These are phyloP conservation scores for Orthochromis indermauri DNA, from an alignment of 2,113 vertebrate genomes.

Conservation along the genomic window DNA sequence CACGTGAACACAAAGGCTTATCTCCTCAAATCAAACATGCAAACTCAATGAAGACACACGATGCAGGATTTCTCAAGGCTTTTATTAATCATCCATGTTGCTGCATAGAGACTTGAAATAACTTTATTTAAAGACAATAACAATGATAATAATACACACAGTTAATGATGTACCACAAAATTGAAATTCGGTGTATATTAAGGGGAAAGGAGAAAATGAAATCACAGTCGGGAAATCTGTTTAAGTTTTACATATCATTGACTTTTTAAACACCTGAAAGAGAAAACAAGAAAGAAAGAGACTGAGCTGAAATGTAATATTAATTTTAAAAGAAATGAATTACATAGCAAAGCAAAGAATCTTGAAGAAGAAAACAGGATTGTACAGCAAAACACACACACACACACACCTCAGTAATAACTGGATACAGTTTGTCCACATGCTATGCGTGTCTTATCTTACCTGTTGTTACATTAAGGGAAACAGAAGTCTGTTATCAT, in stretches of 20 bases:
- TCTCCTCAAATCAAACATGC: neutral
- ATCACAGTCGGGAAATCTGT: neutral
- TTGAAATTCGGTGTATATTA: neutral
- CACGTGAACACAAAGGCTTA: neutral
- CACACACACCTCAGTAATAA: neutral
- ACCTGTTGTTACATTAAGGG: neutral
- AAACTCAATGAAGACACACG: neutral
- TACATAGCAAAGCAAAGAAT: neutral
- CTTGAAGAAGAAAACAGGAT: neutral
- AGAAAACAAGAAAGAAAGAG: neutral
- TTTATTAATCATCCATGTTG: neutral
- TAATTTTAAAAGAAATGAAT: neutral
- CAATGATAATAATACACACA: neutral
- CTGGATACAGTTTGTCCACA: neutral
- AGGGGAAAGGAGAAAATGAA: neutral
- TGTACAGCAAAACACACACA: neutral
- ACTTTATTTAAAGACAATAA: neutral
- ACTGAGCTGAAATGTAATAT: neutral
- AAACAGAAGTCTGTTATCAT: neutral
- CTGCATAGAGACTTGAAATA: neutral
- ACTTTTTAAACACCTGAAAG: neutral
- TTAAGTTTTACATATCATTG: neutral
- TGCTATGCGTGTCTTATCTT: neutral
- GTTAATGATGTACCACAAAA: neutral
- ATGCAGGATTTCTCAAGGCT: neutral